phyloP scores from a whole-genome alignment of 2,888 invertebrate species.

The Drosophila silvestris region DNA sequence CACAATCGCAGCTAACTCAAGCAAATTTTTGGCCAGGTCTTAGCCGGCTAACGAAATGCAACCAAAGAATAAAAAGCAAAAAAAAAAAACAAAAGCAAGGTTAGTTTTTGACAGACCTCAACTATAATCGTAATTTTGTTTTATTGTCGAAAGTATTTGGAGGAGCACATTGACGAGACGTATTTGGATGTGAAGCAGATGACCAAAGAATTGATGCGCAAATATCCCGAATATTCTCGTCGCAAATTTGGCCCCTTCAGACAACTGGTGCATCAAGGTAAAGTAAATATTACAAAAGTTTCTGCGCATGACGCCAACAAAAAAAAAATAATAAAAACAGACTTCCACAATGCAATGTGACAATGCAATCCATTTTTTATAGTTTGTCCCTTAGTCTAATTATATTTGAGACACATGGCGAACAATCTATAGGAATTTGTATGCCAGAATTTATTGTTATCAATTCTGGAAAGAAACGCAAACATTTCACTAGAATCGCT shows the following conservation, averaged over 20 bases:
- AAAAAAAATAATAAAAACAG: not conserved
- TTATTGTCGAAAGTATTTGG: conserved; percentile 87
- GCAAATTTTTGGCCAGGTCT: not conserved
- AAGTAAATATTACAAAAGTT: conserved; percentile 37
- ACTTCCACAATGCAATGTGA: not conserved
- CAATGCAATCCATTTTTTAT: not conserved
- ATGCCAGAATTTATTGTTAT: not conserved
- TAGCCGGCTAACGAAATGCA: conserved; percentile 50
- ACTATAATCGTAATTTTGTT: conserved; percentile 16
- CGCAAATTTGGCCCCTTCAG: conserved; percentile 93
- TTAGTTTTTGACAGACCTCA: conserved; percentile 45
- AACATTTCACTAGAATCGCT: not conserved
- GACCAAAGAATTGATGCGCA: conserved; percentile 92
- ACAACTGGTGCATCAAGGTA: conserved; percentile 89
- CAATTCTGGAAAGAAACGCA: not conserved
- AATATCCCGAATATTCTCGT: conserved; percentile 91
- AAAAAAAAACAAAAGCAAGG: conserved; percentile 57
- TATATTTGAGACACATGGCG: conserved; percentile 8
- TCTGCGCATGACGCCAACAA: conserved; percentile 39
- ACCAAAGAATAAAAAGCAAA: conserved; percentile 15
- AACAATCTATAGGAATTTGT: not conserved
- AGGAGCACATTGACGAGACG: conserved; percentile 92
- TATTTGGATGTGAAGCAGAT: conserved; percentile 93
- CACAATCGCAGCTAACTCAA: not conserved
- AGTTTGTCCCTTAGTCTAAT: not conserved